Evolutionary conservation across 2,797 vertebrate genomes (phyloP).

Genomic region (Chloroceryle amazona): DNA sequence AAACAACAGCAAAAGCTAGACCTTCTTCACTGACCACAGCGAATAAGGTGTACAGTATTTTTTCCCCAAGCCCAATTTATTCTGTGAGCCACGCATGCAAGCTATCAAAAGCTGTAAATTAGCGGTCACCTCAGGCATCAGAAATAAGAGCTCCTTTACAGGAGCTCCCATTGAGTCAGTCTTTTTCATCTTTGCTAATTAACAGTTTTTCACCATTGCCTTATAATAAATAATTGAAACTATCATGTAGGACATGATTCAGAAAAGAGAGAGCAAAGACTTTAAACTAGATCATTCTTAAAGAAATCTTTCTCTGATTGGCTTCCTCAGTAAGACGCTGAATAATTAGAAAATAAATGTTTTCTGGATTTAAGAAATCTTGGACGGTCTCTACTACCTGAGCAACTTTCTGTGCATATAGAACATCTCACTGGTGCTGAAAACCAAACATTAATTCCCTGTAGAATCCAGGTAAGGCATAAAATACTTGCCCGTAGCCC

Average conservation of each 20-base stretch:
- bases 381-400: neutral
- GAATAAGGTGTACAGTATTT: constrained; percentile 30
- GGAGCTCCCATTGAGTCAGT: constrained; percentile 63
- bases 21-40: constrained; percentile 27
- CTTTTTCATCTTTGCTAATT: constrained; percentile 79
- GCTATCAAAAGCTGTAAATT: constrained; percentile 76
- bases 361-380: constrained; percentile 14
- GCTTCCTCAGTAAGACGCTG: constrained; percentile 1
- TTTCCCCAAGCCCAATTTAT: constrained; percentile 53
- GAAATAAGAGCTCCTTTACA: constrained; percentile 62
- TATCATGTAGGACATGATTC: constrained; percentile 70
- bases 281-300: constrained; percentile 64
- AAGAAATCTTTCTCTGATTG: constrained; percentile 46
- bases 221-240: constrained; percentile 78
- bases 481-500: neutral
- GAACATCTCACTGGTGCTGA: neutral
- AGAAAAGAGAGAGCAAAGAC: constrained; percentile 55
- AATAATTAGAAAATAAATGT: constrained; percentile 32
- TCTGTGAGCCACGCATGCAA: constrained; percentile 21
- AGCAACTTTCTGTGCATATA: neutral
- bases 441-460: neutral
- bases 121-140: constrained; percentile 70
- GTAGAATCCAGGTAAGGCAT: neutral
- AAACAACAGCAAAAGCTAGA: neutral
- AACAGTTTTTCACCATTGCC: constrained; percentile 73